Evolutionary conservation across 2,888 invertebrate genomes (phyloP), one percentile per base, ranked within the genome.

Genomic region (Mylabris sibirica): DNA sequence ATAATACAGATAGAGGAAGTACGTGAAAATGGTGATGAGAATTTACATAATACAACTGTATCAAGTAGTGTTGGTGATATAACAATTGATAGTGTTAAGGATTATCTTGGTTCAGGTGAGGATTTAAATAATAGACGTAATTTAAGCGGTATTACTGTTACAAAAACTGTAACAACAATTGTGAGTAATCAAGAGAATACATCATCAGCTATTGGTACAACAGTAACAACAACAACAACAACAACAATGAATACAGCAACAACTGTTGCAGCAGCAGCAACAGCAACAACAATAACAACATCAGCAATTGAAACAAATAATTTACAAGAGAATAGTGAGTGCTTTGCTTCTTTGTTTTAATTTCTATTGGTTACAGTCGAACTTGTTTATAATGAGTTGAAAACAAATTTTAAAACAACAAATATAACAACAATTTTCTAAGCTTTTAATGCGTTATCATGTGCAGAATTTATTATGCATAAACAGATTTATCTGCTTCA

Each of bases 41-140:
- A 82, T 71, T 75, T 82, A 20, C 85, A 84, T 69, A 85, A 85
- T 72, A 80, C 83, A 76, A 89, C 88, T 3, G 88, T 87, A 63
- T 87, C 86, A 65, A 91, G 89, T 78, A 91, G 90, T 53, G 88
- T 91, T 70, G 96, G 93, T 17, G 97, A 97, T 85, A 96, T 97
- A 82, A 97, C 97, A 3, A 94, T 97, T 74, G 97, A 98, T 87
- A 97, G 96, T 35, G 95, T 97, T 63, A 92, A 94, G 75, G 96
- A 96, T 86, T 96, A 97, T 87, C 88, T 94, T 69, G 83, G 82
- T 72, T 82, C 83, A 68, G 82, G 83, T 73, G 85, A 84, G 75
- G 84, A 85, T 72, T 74, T 85, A 53, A 57, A 57, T 53, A 81
- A 80, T 64, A 80, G 81, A 70, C 82, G 83, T 63, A 74, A 84